Evolutionary conservation across 2,113 vertebrate species (phyloP).

Genomic region (Eulacestoma nigropectus): DNA sequence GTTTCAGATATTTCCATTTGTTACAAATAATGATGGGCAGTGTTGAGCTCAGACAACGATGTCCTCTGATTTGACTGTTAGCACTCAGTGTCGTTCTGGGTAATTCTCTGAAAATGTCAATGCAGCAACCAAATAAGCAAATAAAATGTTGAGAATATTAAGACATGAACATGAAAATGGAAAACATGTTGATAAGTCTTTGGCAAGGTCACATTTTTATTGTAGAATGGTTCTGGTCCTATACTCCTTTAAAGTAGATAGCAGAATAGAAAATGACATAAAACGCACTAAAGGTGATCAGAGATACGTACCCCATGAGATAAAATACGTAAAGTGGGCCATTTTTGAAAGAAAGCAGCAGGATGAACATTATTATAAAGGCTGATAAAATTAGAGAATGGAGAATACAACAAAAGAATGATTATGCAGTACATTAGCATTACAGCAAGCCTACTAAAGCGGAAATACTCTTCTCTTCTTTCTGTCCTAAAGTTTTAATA

Average conservation of each 20-base stretch:
- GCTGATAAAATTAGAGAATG: neutral
- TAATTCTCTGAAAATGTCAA: neutral
- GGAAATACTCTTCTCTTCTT: neutral
- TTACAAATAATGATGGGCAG: neutral
- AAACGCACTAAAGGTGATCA: neutral
- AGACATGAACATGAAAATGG: neutral
- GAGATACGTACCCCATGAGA: neutral
- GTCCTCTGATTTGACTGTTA: neutral
- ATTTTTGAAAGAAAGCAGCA: neutral
- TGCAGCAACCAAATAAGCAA: neutral
- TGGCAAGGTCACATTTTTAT: neutral
- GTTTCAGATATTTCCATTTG: neutral
- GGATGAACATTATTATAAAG: neutral
- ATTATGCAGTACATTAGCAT: neutral
- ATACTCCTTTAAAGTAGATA: neutral
- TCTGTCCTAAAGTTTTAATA: neutral
- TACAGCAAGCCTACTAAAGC: neutral
- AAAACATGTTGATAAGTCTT: neutral
- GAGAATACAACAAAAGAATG: neutral
- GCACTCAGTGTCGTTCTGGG: neutral
- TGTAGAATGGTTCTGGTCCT: neutral
- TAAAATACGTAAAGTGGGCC: neutral
- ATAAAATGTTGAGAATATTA: neutral
- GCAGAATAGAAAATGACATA: neutral
- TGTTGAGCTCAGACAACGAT: neutral